Base-by-base conservation (phyloP, 2,888 invertebrate species). In the Chymomyza amoena region DNA sequence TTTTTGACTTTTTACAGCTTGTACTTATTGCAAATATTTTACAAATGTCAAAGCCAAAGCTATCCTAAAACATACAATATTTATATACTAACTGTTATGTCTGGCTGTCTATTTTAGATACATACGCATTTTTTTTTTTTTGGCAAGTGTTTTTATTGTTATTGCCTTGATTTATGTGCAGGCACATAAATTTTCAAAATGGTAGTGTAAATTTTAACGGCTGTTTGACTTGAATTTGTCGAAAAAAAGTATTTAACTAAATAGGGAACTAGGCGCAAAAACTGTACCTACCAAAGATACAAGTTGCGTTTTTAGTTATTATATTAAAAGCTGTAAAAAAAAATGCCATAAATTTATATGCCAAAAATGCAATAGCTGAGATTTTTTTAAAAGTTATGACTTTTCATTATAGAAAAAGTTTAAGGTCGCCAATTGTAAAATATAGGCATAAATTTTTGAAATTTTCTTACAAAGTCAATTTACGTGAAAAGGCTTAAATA, bases 1-100 rank as follows among this genome's bases (percentile, higher is more conserved):
- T 60, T 68, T 56, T 18, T 57, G 50, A 65, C 57, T 67, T 59
- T 71, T 75, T 74, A 62, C 20, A 52, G 66, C 45, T 25, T 61
- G 61, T 56, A 60, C 32, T 64, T 69, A n/a, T 50, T 67, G 51
- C 60, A 60, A 67, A 62, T 73, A 61, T 68, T 51, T 63, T n/a
- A 45, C 25, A 66, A 66, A 15, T 66, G 39, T 32, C 32, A 32
- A 32, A 32, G 32, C 32, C 32, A 7, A 5, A 13, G 10, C 13
- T 45, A 6, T 45, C 10, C 2, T 45, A 13, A 45, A 45, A 13
- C 13, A 45, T 45, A 45, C 39, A 45, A 45, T 45, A 45, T 45
- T 45, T 45, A 45, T 45, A 13, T 45, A 13, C 6, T 45, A 45
- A 45, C 39, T 13, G 39, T 45, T 32, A 32, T 32, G 7, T 6